Evolutionary conservation across 1,140 invertebrate genomes (phyloP), one percentile per base, ranked within the genome.

Genomic region (Drosophila dunni): DNA sequence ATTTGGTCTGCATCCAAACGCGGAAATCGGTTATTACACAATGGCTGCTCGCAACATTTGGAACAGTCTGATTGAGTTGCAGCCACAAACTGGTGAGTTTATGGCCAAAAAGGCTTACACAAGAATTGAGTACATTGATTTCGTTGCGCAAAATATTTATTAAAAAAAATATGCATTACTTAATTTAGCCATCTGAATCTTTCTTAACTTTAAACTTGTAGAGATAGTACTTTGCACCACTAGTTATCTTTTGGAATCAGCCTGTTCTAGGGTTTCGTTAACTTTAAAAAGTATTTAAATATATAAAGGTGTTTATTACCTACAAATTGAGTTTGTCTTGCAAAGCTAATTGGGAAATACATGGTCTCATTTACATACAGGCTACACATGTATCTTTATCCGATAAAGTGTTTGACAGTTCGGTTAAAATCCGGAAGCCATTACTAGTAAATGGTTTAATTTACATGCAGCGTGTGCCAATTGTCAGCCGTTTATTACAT

Each of bases 1-100:
- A 61, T 96, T 98, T 93, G 98, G 98, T 65, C 93, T 99, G 77
- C 97, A 99, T 93, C 94, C 96, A 40, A 99, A 98, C 93, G 97
- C 97, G 7, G 97, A 98, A 94, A 98, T 98, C 90, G 95, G 95
- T n/a, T 97, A 97, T 91, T 98, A 97, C 91, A 97, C 96, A 42
- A 94, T 96, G 92, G 96, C 96, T 0, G 95, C 96, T 5, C 95
- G 95, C 79, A 95, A 95, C 82, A 97, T 98, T 93, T 98, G 97
- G 97, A 93, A 79, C 46, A 95, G 96, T 92, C 93, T 98, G 50
- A 95, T 97, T 77, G 96, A 97, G 82, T 92, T 98, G 34, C 97
- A 98, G 90, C 97, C 97, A 15, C 96, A 97, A 93, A 96, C 96
- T 58, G 95, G 96, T 96, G 92, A 93, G 70, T 63, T 62, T 64